Percentiles rank a stretch among this genome's conserved stretches.
These are phyloP conservation scores for Neosalanx taihuensis DNA, from an alignment of 2,797 vertebrate genomes.

Conservation along the genomic window DNA sequence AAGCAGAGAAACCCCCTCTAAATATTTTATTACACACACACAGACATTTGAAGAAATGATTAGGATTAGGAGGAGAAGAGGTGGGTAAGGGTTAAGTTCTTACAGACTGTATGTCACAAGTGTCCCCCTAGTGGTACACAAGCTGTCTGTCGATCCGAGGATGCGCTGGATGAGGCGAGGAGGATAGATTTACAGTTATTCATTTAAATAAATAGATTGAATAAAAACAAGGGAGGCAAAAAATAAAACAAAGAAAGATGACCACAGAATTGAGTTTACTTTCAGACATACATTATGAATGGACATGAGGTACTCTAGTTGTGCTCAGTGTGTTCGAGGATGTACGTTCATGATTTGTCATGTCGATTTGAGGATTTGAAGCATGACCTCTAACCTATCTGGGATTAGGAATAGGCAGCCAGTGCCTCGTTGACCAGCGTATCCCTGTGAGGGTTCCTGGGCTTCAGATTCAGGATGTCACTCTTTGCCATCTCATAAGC, in stretches of 20 bases:
- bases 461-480: slow-evolving; percentile 87
- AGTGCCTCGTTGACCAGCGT: slow-evolving; percentile 82
- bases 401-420: slow-evolving; percentile 86
- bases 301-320: too few species aligned
- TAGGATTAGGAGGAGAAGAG: background rate
- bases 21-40: too few species aligned
- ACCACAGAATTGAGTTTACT: background rate
- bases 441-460: slow-evolving; percentile 80
- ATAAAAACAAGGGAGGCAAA: background rate
- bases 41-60: background rate
- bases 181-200: background rate
- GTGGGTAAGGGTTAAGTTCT: background rate
- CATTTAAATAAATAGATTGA: background rate
- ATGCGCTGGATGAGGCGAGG: background rate
- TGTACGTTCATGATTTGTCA: background rate
- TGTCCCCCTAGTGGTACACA: background rate
- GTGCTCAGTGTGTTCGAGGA: background rate
- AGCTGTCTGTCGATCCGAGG: background rate
- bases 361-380: background rate
- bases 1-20: too few species aligned
- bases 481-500: slow-evolving; percentile 87
- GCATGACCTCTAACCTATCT: slow-evolving; percentile 73
- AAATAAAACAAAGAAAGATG: background rate
- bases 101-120: background rate
- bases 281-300: slow-evolving; percentile 24